phyloP scores from a whole-genome alignment of 2,113 vertebrate genomes.

The Pluvianellus socialis region DNA sequence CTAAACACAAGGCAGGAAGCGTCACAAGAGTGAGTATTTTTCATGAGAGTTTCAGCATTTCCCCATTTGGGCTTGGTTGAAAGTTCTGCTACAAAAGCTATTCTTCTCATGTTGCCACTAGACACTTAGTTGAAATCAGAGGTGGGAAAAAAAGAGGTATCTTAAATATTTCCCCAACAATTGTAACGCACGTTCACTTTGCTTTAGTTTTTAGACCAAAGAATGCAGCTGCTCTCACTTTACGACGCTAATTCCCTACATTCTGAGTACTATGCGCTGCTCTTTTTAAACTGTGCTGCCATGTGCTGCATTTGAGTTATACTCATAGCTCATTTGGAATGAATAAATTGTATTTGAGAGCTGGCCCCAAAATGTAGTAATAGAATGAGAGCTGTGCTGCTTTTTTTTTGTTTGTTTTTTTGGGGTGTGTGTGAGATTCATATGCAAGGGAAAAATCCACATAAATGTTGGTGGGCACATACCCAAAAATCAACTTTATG shows the following conservation, averaged over 20 bases:
- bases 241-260: neutral
- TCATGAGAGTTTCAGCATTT: neutral
- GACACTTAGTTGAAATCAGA: neutral
- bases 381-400: neutral
- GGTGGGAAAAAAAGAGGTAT: neutral
- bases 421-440: neutral
- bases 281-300: neutral
- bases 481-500: neutral
- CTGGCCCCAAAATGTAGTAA: neutral
- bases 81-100: neutral
- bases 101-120: neutral
- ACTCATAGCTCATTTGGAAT: neutral
- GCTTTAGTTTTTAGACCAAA: neutral
- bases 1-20: neutral
- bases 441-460: neutral
- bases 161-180: neutral
- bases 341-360: neutral
- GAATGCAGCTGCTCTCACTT: neutral
- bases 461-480: neutral
- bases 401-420: neutral
- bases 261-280: neutral
- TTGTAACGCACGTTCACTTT: neutral
- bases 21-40: neutral
- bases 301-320: neutral
- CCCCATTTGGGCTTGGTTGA: neutral